phyloP scores from a whole-genome alignment of 2,113 vertebrate species.

The Phalacrocorax brasilianus region DNA sequence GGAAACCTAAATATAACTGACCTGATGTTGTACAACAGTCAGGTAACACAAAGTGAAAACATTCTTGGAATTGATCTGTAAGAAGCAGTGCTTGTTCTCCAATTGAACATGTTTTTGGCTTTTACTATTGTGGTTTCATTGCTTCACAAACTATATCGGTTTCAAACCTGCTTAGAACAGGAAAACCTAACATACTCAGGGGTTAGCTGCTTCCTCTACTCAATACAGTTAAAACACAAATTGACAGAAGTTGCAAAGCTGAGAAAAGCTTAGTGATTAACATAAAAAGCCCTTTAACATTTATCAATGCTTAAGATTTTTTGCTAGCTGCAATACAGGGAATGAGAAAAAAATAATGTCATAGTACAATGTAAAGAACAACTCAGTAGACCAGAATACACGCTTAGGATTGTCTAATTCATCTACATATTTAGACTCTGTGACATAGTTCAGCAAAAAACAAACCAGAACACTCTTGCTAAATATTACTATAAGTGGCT shows the following conservation, averaged over 20 bases:
- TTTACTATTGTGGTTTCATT: constrained; percentile 34
- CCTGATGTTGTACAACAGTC: background rate
- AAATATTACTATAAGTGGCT: background rate
- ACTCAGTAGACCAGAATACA: background rate
- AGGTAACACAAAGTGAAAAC: background rate
- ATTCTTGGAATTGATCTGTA: background rate
- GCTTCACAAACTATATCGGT: background rate
- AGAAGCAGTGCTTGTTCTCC: background rate
- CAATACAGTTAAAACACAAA: background rate
- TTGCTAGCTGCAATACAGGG: background rate
- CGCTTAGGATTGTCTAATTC: background rate
- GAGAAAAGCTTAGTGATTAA: background rate
- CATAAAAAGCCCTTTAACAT: background rate
- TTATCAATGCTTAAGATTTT: background rate
- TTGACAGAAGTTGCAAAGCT: background rate
- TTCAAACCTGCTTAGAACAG: constrained; percentile 7
- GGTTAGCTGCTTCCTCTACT: constrained; percentile 1
- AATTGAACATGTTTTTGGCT: background rate
- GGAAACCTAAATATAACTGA: background rate
- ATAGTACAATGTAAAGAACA: background rate
- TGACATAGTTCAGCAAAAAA: background rate
- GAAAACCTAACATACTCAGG: background rate
- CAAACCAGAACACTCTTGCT: background rate
- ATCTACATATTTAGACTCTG: background rate
- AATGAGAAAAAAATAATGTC: background rate